These are phyloP conservation scores for Nerophis ophidion DNA, from an alignment of 2,113 vertebrate species.

Conservation along the genomic window DNA sequence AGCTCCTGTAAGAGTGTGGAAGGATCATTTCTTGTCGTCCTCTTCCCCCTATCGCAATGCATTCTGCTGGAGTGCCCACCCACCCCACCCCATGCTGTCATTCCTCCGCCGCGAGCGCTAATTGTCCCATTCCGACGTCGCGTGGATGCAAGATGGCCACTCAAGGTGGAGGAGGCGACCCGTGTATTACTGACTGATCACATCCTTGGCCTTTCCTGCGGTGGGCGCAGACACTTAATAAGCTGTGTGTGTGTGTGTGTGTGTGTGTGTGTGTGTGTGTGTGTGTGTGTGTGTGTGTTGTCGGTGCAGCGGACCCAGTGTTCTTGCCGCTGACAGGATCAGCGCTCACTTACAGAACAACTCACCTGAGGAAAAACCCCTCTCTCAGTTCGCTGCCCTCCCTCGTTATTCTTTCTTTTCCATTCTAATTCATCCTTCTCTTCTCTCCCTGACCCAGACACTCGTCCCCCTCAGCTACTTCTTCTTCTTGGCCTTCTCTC, in stretches of 20 bases:
- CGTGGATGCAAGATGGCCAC: constrained; percentile 57
- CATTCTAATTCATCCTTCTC: constrained; percentile 18
- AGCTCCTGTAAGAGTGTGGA: constrained; percentile 37
- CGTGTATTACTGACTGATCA: constrained; percentile 65
- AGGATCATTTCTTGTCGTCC: constrained; percentile 43
- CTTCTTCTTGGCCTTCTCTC: constrained; percentile 44
- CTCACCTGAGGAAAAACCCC: constrained; percentile 71
- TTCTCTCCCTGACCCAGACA: constrained; percentile 61
- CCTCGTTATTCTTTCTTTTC: constrained; percentile 31
- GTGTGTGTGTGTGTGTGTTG: constrained; percentile 47
- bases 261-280: constrained; percentile 20
- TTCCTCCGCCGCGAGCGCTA: constrained; percentile 57
- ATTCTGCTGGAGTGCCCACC: constrained; percentile 38
- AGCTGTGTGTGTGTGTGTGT: constrained; percentile 29
- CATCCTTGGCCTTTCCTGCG: constrained; percentile 67
- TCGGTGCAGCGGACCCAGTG: constrained; percentile 46
- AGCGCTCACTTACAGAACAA: constrained; percentile 63
- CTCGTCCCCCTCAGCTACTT: constrained; percentile 58
- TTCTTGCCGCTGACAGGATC: constrained; percentile 60
- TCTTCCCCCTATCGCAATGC: constrained; percentile 35
- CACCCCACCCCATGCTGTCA: constrained; percentile 17
- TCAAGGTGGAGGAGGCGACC: constrained; percentile 53
- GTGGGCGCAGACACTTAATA: constrained; percentile 63
- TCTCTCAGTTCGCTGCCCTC: constrained; percentile 28
- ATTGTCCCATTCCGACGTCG: constrained; percentile 64